Conservation (phyloP, 64 coral and sea anemone genomes). For the Trachythela sp. region DNA sequence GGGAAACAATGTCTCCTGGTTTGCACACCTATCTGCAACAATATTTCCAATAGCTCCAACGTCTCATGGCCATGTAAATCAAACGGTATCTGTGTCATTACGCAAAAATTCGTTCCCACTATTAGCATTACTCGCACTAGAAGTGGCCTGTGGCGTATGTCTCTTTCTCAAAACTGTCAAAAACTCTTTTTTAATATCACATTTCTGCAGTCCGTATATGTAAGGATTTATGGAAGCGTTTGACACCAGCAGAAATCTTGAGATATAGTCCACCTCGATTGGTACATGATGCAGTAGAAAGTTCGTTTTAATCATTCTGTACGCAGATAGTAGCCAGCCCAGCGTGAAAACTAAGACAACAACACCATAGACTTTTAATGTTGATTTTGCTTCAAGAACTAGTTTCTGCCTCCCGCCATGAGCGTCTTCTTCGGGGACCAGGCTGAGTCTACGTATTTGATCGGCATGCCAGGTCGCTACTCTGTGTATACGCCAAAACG, state of each 20-base stretch:
- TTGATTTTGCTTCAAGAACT: not conserved
- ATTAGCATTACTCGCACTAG: not conserved
- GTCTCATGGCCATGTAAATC: not conserved
- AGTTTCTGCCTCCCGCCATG: not conserved
- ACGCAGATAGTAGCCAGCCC: not conserved
- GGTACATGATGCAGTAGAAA: not conserved
- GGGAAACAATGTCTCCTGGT: not conserved
- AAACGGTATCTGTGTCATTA: not conserved
- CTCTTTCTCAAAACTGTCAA: not conserved
- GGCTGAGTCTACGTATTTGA: not conserved
- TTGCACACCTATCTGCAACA: not conserved
- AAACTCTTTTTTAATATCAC: constrained; percentile 2
- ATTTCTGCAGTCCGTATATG: not conserved
- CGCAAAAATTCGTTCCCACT: not conserved
- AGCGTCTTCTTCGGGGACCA: not conserved
- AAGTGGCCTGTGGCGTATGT: not conserved
- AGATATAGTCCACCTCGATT: not conserved
- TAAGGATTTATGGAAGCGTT: not conserved
- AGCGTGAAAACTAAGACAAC: not conserved
- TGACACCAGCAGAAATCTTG: not conserved
- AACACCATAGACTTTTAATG: not conserved
- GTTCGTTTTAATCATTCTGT: not conserved
- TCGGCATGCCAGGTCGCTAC: not conserved
- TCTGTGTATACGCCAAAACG: constrained; percentile 5
- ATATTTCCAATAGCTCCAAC: not conserved